A percentile compares a stretch with the other conserved stretches of the same genome.
phyloP scores from a whole-genome alignment of 2,113 vertebrate genomes.

The Garra rufa region DNA sequence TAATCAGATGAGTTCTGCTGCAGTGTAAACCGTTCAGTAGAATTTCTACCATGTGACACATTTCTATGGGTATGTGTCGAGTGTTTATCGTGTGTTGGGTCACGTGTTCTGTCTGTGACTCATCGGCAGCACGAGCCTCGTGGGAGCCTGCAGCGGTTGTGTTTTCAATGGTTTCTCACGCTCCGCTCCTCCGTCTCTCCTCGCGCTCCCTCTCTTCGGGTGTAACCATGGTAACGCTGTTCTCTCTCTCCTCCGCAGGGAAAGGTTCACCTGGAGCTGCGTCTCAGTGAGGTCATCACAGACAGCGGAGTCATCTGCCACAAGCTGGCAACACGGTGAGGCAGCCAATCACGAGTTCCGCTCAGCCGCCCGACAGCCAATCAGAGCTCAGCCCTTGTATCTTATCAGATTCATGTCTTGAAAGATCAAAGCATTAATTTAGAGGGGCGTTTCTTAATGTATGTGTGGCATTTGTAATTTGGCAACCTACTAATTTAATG shows the following conservation, averaged over 20 bases:
- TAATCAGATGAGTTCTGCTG: too few species aligned
- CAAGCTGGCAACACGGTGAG: conserved; percentile 94
- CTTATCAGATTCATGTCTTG: neutral
- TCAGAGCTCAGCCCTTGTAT: neutral
- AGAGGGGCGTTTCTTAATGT: neutral
- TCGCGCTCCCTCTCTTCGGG: neutral
- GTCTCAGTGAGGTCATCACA: conserved; percentile 96
- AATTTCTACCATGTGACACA: too few species aligned
- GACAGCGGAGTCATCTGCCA: conserved; percentile 92
- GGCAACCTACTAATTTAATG: too few species aligned
- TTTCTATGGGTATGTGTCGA: neutral
- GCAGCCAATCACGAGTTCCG: neutral
- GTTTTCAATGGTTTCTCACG: neutral
- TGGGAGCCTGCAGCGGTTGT: neutral
- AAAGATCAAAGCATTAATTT: neutral
- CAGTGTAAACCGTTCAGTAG: too few species aligned
- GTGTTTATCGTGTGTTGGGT: neutral
- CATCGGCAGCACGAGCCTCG: neutral
- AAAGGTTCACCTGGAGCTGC: conserved; percentile 94
- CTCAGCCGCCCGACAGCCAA: conserved; percentile 10
- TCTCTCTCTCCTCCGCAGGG: conserved; percentile 79
- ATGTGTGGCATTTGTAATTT: neutral
- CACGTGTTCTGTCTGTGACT: neutral
- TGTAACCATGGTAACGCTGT: conserved; percentile 50
- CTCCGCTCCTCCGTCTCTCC: neutral